Evolutionary conservation across 2,113 vertebrate genomes (phyloP), one percentile per base, ranked within the genome.

Genomic region (Zosterops pallidus): DNA sequence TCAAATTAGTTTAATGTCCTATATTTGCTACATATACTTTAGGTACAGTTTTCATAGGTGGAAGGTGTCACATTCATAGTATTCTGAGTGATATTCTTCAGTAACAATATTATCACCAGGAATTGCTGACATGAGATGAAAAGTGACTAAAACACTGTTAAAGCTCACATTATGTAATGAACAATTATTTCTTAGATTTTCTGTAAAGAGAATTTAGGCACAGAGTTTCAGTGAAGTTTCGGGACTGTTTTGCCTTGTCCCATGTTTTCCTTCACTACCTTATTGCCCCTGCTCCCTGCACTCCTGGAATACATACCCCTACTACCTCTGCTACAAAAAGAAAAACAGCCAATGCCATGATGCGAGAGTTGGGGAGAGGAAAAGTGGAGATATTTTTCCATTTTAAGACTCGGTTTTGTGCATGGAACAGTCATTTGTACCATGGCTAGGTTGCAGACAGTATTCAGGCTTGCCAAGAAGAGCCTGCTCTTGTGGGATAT

Each of bases 321-420:
- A 37, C 14, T 59, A 26, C 8, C 4, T 4, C 3, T n/a, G 7
- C 15, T 56, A 3, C 12, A 60, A 33, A 1, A 49, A 14, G 1
- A 18, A 41, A 62, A 53, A 46, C 44, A 44, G 1, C 1, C 29
- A 68, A 25, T 56, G 6, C 1, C 26, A 26, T 9, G 29, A 37
- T 26, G 18, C 9, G 47, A 33, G 11, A 84, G 17, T 19, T 56
- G 17, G 46, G 81, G 33, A 41, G 9, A 6, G 16, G 22, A 71
- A 22, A 63, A 56, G 4, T 25, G 4, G 1, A 80, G 3, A 5
- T 0, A 52, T 86, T 60, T 17, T 6, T 2, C 18, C 42, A 7
- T 11, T 64, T 83, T 86, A 33, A 44, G 11, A 8, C 26, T 39
- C 17, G 2, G 3, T 59, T 92, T 85, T 90, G 16, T 63, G 19